phyloP scores from a whole-genome alignment of 2,797 vertebrate species.

The Bradypus variegatus region DNA sequence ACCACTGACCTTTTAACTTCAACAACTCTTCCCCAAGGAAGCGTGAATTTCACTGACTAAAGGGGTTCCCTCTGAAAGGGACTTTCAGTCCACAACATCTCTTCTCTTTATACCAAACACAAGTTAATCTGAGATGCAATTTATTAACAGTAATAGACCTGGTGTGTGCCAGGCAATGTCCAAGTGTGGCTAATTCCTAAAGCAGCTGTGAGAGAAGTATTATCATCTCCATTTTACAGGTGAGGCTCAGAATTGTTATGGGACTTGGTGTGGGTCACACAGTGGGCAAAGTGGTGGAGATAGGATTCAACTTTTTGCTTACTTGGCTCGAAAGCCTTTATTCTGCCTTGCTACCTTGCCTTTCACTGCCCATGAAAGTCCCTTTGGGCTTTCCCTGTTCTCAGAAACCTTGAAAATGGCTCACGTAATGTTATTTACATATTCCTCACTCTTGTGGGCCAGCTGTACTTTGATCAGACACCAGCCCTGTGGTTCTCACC shows the following conservation, averaged over 20 bases:
- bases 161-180: too few relatives aligned
- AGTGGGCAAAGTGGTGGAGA: not conserved
- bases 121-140: not conserved
- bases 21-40: not conserved
- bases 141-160: not conserved
- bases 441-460: not conserved
- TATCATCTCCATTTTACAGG: not conserved
- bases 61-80: not conserved
- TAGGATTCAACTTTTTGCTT: not conserved
- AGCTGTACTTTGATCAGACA: not conserved
- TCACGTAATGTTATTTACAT: not conserved
- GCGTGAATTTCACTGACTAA: not conserved
- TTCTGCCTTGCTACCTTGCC: not conserved
- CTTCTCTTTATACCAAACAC: not conserved
- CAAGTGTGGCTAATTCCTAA: not conserved
- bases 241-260: not conserved
- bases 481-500: not conserved
- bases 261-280: not conserved
- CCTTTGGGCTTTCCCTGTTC: not conserved
- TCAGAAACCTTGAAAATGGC: not conserved
- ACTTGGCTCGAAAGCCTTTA: not conserved
- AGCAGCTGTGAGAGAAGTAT: not conserved
- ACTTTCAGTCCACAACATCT: not conserved
- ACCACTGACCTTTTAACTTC: not conserved
- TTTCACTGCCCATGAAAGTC: not conserved